phyloP scores from a whole-genome alignment of 2,113 vertebrate species.

The Pyxicephalus adspersus region DNA sequence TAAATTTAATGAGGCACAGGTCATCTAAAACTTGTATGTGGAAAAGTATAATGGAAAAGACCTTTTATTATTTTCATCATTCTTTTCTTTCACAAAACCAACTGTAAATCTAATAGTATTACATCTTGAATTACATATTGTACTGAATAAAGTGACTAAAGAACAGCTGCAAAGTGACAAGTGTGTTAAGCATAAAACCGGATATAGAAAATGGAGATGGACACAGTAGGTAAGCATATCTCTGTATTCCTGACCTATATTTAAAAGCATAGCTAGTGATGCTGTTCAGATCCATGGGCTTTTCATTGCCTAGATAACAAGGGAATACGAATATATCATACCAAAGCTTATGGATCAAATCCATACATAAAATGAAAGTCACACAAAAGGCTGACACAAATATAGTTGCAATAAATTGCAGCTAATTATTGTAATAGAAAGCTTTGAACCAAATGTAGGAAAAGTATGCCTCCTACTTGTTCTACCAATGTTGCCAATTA shows the following conservation, averaged over 20 bases:
- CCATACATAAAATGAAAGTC: neutral
- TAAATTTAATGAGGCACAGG: too few species aligned
- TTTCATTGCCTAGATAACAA: neutral
- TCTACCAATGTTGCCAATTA: too few species aligned
- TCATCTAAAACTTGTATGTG: too few species aligned
- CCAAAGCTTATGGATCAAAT: neutral
- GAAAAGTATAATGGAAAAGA: neutral
- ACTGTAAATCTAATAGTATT: conserved; percentile 25
- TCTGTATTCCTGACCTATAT: conserved; percentile 1
- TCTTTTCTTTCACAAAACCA: neutral
- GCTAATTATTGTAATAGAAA: neutral
- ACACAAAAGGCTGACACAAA: too few species aligned
- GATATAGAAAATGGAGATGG: neutral
- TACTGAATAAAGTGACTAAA: neutral
- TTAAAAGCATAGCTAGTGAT: neutral
- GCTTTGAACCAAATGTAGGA: neutral
- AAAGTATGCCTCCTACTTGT: neutral
- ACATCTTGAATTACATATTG: neutral
- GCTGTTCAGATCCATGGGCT: neutral
- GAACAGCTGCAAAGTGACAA: conserved; percentile 2
- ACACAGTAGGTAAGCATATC: conserved; percentile 4
- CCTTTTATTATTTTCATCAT: neutral
- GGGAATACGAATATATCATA: neutral
- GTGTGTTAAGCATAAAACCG: neutral
- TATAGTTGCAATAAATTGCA: neutral